These are phyloP conservation scores for Aphelenchoides fujianensis DNA, from an alignment of 1,140 invertebrate species.

Conservation along the genomic window DNA sequence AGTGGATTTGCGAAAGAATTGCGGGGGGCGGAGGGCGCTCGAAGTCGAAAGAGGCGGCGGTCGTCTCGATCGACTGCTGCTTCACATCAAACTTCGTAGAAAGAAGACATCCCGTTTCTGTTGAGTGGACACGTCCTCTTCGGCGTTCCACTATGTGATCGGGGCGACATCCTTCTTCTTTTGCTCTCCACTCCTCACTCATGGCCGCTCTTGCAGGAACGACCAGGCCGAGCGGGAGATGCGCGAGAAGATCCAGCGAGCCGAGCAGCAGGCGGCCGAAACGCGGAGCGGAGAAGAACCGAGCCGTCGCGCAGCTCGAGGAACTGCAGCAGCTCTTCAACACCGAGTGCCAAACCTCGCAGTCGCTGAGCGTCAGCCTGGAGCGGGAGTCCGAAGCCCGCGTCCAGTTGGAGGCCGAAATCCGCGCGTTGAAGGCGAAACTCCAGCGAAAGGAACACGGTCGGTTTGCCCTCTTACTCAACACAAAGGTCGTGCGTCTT, in stretches of 20 bases:
- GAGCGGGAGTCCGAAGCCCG: conserved; percentile 29
- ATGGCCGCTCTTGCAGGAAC: conserved; percentile 14
- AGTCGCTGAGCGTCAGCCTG: conserved; percentile 25
- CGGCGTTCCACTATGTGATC: not conserved
- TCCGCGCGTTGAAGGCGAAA: conserved; percentile 33
- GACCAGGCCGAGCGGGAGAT: conserved; percentile 21
- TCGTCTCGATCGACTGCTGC: not conserved
- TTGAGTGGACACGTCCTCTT: not conserved
- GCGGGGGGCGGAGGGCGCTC: not conserved
- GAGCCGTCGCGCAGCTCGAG: conserved; percentile 24
- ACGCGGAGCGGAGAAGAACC: conserved; percentile 13
- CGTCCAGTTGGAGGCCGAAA: conserved; percentile 36
- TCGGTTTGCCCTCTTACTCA: conserved; percentile 11
- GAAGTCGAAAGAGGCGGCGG: not conserved
- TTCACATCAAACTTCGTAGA: conserved; percentile 2
- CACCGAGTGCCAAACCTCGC: conserved; percentile 32
- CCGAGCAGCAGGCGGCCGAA: conserved; percentile 30
- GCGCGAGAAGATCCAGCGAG: conserved; percentile 24
- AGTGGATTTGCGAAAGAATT: not conserved
- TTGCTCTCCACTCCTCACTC: conserved; percentile 3
- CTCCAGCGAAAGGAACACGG: conserved; percentile 5
- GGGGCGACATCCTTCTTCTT: not conserved
- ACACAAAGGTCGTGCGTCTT: too few species aligned
- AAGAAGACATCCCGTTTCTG: not conserved
- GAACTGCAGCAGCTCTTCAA: conserved; percentile 39